These are phyloP conservation scores for Propithecus coquereli DNA, from an alignment of 2,113 vertebrate genomes.

Conservation along the genomic window DNA sequence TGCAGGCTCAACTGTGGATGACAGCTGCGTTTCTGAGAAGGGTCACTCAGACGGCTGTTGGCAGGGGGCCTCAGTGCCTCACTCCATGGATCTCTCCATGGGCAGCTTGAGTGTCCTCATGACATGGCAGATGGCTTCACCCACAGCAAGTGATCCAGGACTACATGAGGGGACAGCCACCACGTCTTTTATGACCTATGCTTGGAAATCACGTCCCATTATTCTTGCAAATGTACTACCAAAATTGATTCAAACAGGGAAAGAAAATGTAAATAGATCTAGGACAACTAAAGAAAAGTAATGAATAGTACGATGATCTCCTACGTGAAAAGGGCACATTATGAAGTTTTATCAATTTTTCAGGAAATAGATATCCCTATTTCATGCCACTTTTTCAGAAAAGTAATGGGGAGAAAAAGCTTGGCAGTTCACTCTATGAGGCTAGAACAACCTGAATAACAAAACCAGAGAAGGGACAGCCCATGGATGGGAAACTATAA, in stretches of 20 bases:
- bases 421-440: background rate
- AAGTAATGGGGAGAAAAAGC: background rate
- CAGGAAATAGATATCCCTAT: background rate
- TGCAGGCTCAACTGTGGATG: too few species aligned
- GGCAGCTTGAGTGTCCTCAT: too few species aligned
- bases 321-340: background rate
- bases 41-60: background rate
- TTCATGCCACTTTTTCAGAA: background rate
- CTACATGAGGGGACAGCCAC: background rate
- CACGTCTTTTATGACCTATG: background rate
- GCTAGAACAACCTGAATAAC: too few species aligned
- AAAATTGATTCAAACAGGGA: background rate
- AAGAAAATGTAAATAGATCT: background rate
- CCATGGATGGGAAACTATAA: background rate
- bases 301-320: background rate
- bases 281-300: background rate
- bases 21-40: background rate
- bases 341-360: background rate
- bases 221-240: background rate
- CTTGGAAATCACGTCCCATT: background rate
- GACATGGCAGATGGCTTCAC: background rate
- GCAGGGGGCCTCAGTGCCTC: background rate
- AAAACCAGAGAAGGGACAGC: background rate
- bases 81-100: background rate
- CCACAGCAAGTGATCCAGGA: background rate